A percentile compares a stretch with the other conserved stretches of the same genome.
phyloP scores from a whole-genome alignment of 2,113 vertebrate genomes.

The Xenopus borealis region DNA sequence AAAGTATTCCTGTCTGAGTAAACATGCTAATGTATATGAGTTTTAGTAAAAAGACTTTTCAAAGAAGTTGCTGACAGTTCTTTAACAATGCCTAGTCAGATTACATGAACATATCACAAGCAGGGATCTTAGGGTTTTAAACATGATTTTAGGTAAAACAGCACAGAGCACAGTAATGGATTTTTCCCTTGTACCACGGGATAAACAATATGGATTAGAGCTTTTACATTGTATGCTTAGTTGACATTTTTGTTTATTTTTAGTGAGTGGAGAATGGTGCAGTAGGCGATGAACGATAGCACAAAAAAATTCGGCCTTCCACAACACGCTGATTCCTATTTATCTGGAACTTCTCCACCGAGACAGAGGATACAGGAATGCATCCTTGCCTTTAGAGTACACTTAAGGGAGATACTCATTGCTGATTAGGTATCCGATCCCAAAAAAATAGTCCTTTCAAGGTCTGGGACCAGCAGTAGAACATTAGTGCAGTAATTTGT shows the following conservation, averaged over 20 bases:
- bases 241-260: not conserved
- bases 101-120: not conserved
- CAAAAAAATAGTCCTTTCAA: conserved; percentile 37
- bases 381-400: conserved; percentile 27
- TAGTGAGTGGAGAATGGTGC: not conserved
- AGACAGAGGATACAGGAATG: conserved; percentile 23
- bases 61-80: not conserved
- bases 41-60: not conserved
- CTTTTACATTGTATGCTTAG: not conserved
- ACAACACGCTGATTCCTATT: not conserved
- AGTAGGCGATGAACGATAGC: not conserved
- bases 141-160: not conserved
- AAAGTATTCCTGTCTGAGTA: not conserved
- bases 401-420: conserved; percentile 33
- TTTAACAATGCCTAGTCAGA: not conserved
- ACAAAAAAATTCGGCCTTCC: not conserved
- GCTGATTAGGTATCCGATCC: conserved; percentile 33
- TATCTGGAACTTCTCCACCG: conserved; percentile 16
- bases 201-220: not conserved
- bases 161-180: not conserved
- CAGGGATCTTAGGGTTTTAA: not conserved
- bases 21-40: not conserved
- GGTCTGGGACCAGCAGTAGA: conserved; percentile 14
- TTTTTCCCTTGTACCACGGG: not conserved
- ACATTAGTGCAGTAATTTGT: conserved; percentile 39